Base-by-base conservation (phyloP, 64 coral and sea anemone species). In the Hydrozoanthus tunicans region DNA sequence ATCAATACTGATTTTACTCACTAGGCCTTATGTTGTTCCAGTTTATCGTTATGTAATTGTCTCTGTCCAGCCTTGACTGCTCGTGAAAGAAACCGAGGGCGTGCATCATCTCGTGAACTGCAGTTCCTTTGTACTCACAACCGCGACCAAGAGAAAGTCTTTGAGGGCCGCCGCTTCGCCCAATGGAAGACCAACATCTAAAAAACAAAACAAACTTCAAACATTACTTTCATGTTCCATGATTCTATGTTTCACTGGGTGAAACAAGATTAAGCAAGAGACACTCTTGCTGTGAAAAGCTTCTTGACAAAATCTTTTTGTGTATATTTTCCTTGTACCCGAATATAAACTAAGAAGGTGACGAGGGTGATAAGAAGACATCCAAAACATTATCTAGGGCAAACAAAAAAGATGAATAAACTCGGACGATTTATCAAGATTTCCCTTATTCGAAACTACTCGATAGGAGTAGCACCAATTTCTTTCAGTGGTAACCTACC, bases 31-130 rank as follows among this genome's bases (percentile, higher is more conserved):
- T 93, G 67, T 93, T 93, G 12, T 7, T 20, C 91, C 91, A 86
- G 9, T 86, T 86, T 64, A 86, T 86, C 5, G 82, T 92, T 9
- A 92, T 12, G 24, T 78, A 92, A 14, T 77, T 17, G n/a, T 92
- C 91, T 58, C 91, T 82, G 54, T 92, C 91, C 51, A 76, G 72
- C 62, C 91, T 26, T 5, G 91, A 92, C 67, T 92, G 91, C 62
- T 92, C 91, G 80, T 92, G 91, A 56, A 92, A 75, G 59, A 92
- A 92, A 53, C 91, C 91, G 13, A 92, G 59, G 61, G 91, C 91
- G 24, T 92, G 91, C 81, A 92, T 85, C 8, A 85, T 92, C 62
- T 92, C 91, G 56, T 92, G 91, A 10, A 92, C 62, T 60, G 81
- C 91, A 26, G 62, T 70, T 23, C 80, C 64, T 51, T 81, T 80